Percentiles rank a stretch among this genome's conserved stretches.
phyloP scores from a whole-genome alignment of 2,888 invertebrate genomes.

The Sphaerophoria rueppellii region DNA sequence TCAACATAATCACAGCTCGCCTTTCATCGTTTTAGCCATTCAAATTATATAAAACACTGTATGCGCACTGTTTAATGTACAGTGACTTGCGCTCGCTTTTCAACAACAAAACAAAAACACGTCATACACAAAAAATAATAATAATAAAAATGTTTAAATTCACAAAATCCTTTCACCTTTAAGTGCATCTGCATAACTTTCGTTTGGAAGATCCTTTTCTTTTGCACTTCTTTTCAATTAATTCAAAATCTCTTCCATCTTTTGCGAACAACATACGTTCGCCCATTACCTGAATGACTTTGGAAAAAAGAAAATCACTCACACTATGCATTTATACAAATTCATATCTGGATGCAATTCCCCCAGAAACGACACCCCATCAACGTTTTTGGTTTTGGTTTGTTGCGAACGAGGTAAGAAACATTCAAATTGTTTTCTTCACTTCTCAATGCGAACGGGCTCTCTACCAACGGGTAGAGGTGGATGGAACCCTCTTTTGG shows the following conservation, averaged over 20 bases:
- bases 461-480: not conserved
- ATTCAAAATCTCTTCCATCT: conserved; percentile 53
- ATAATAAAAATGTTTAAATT: conserved; percentile 30
- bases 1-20: conserved; percentile 71
- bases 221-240: conserved; percentile 72
- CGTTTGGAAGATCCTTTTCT: conserved; percentile 69
- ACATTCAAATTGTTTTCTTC: conserved; percentile 70
- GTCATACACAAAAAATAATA: not conserved
- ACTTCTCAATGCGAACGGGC: conserved; percentile 40
- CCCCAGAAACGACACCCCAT: conserved; percentile 12
- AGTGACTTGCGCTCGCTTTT: conserved; percentile 46
- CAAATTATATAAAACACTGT: conserved; percentile 36
- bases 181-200: conserved; percentile 71
- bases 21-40: conserved; percentile 70
- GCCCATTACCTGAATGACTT: conserved; percentile 63
- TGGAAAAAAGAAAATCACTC: conserved; percentile 16
- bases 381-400: not conserved
- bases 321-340: conserved; percentile 29
- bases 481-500: not conserved
- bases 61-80: conserved; percentile 22
- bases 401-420: conserved; percentile 24
- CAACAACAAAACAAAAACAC: conserved; percentile 9
- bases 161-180: conserved; percentile 70
- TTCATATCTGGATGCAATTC: conserved; percentile 8
- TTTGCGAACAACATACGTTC: not conserved